These are phyloP conservation scores for Pseudanteris insignis DNA, from an alignment of 2,888 invertebrate genomes.

Conservation along the genomic window DNA sequence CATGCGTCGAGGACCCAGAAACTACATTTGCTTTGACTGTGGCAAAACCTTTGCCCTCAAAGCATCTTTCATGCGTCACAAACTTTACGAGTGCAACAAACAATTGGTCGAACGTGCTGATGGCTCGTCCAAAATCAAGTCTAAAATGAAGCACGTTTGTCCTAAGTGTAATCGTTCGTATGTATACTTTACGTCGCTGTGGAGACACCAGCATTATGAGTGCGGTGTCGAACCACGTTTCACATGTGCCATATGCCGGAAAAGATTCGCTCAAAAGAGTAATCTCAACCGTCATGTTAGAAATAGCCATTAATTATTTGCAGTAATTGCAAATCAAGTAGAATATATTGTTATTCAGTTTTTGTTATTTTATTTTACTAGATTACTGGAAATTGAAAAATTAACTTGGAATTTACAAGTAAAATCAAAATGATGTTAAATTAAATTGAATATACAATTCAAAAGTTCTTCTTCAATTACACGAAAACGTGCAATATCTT, in stretches of 20 bases:
- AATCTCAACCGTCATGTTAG: constrained; percentile 68
- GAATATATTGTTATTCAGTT: too few species aligned
- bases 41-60: constrained; percentile 54
- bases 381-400: too few species aligned
- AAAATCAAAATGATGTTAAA: too few species aligned
- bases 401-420: too few species aligned
- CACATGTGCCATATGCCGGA: constrained; percentile 71
- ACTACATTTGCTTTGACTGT: constrained; percentile 58
- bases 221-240: constrained; percentile 73
- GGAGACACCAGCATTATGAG: constrained; percentile 68
- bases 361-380: too few species aligned
- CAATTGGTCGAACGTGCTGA: constrained; percentile 10
- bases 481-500: too few species aligned
- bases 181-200: constrained; percentile 60
- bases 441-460: too few species aligned
- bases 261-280: constrained; percentile 70
- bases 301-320: constrained; percentile 50
- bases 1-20: constrained; percentile 48
- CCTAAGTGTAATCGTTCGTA: constrained; percentile 54
- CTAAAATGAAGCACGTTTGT: constrained; percentile 54
- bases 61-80: constrained; percentile 57
- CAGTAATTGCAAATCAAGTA: too few species aligned
- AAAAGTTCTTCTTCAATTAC: too few species aligned
- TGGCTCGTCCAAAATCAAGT: constrained; percentile 25
- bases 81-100: constrained; percentile 50